Percentiles rank a stretch among this genome's conserved stretches.
phyloP scores from a whole-genome alignment of 2,888 invertebrate species.

The Epinotia demarniana region DNA sequence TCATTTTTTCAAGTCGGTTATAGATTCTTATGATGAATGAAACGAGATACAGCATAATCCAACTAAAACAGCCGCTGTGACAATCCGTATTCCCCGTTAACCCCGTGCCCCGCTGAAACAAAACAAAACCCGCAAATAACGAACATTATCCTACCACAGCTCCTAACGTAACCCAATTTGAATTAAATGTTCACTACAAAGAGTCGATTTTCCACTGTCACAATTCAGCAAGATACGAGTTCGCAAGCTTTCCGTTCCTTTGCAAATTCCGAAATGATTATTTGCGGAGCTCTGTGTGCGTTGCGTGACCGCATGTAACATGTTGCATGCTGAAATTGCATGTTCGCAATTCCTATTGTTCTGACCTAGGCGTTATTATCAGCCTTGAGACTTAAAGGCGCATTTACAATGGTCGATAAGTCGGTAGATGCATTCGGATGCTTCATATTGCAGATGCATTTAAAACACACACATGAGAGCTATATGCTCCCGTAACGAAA shows the following conservation, averaged over 20 bases:
- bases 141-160: neutral
- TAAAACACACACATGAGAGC: too few relatives aligned
- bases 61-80: neutral
- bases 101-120: neutral
- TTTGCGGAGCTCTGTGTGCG: slow-evolving; percentile 12
- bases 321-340: slow-evolving; percentile 32
- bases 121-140: slow-evolving; percentile 2
- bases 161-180: neutral
- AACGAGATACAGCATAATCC: neutral
- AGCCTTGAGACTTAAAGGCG: slow-evolving; percentile 20
- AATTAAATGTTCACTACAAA: neutral
- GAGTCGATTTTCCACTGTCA: neutral
- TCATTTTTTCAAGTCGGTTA: too few relatives aligned
- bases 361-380: slow-evolving; percentile 30
- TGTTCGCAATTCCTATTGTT: slow-evolving; percentile 34
- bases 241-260: neutral
- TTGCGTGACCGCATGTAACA: slow-evolving; percentile 31
- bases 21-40: too few relatives aligned
- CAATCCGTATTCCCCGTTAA: slow-evolving; percentile 1
- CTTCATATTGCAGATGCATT: too few relatives aligned
- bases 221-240: neutral
- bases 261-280: neutral
- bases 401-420: too few relatives aligned
- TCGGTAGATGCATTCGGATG: too few relatives aligned
- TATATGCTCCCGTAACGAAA: too few relatives aligned